Percentiles rank a stretch among this genome's conserved stretches.
Conservation (phyloP, 1,140 invertebrate genomes). For the Dreissena polymorpha region DNA sequence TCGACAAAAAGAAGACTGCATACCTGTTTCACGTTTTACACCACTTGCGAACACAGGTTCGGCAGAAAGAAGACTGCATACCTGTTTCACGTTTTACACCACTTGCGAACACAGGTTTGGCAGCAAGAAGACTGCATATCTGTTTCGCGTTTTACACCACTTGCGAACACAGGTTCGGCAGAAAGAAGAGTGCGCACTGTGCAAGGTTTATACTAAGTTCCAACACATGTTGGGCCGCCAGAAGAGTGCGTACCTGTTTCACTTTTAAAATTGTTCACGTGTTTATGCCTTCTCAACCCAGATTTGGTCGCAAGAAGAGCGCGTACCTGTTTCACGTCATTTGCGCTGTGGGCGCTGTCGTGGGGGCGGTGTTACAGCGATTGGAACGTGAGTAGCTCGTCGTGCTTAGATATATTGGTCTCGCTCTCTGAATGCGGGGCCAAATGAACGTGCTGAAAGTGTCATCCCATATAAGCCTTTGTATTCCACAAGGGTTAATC, state of each 20-base stretch:
- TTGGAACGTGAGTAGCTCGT: slow-evolving; percentile 6
- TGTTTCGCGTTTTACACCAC: slow-evolving; percentile 14
- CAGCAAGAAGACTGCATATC: slow-evolving; percentile 13
- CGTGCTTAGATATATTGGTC: neutral
- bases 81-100: slow-evolving; percentile 9
- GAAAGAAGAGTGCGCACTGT: too few species aligned
- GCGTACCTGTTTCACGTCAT: slow-evolving; percentile 5
- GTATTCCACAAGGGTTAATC: too few species aligned
- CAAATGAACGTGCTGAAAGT: neutral
- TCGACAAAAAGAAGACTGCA: slow-evolving; percentile 28
- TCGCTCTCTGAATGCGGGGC: neutral
- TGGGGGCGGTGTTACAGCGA: slow-evolving; percentile 9
- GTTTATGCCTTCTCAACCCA: too few species aligned
- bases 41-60: neutral
- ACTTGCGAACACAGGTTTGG: slow-evolving; percentile 17
- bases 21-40: slow-evolving; percentile 8
- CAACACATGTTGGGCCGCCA: too few species aligned
- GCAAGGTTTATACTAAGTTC: too few species aligned
- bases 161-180: too few species aligned
- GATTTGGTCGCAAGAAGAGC: slow-evolving; percentile 37
- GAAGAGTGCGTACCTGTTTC: too few species aligned
- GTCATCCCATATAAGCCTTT: too few species aligned
- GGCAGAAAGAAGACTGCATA: slow-evolving; percentile 29
- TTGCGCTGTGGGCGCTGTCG: neutral
- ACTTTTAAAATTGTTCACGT: too few species aligned